Evolutionary conservation across 1,140 invertebrate genomes (phyloP), one percentile per base, ranked within the genome.

Genomic region (Macrocentrus cingulum): DNA sequence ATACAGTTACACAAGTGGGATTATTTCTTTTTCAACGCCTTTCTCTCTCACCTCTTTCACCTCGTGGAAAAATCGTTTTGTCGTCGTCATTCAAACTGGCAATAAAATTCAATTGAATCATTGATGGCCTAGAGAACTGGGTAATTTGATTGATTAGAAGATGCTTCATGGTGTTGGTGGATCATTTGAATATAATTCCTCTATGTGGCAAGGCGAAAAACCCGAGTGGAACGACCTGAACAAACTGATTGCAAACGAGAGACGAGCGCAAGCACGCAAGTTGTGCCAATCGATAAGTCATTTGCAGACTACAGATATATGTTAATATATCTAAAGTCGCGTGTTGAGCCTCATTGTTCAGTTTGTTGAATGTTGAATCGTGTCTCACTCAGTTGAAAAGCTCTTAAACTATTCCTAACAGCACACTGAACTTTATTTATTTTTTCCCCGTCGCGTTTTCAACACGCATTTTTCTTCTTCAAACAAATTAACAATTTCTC

Each of bases 231-330:
- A 55, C 13, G 50, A 52, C 50, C 50, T 52, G 34, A 49, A 15
- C 2, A 37, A 52, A 7, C 32, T 52, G 19, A 1, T 20, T 2
- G 8, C n/a, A n/a, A 22, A 19, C 39, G 16, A 50, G 25, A 57
- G 45, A 37, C 46, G 13, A 42, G 45, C 42, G 32, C n/a, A 34
- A 42, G 39, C 45, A 57, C 36, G 45, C 46, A 16, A 57, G 44
- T 48, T 48, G 19, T 45, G 13, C 13, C 32, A 56, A 56, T 56
- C 54, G 44, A 56, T 56, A 46, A 34, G 34, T 32, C 34, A 56
- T 56, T 48, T 56, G 15, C 42, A 20, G 34, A 42, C 29, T 49
- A 32, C 18, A 49, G 2, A 44, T 44, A 19, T 19, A 20, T 11
- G 15, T 32, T 7, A 36, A 18, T 51, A 19, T 16, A 56, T 48